Base-by-base conservation (phyloP, 2,888 invertebrate species). In the Oligia strigilis region DNA sequence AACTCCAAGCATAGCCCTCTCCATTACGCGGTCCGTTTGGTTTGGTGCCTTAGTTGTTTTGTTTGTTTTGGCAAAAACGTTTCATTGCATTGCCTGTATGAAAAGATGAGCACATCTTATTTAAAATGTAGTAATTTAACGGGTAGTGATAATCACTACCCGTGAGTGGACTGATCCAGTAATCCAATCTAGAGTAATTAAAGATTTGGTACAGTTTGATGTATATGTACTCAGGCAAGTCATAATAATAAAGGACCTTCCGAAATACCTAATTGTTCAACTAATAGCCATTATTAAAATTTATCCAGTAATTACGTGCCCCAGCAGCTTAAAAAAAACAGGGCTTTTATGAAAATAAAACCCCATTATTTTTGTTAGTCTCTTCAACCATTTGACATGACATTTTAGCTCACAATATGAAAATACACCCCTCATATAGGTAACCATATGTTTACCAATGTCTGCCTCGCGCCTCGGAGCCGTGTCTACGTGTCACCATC, bases 401-500 rank as follows among this genome's bases (percentile, higher is more conserved):
- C 19, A 75, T 52, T 58, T 46, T 46, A 4, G n/a, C n/a, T 72
- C 43, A 23, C 46, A 55, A 11, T 76, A 52, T 19, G 9, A 64
- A 60, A 58, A 58, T n/a, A 43, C 43, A 66, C 49, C 64, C 55
- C 46, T 71, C 55, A 19, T 67, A n/a, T 49, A 23, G 36, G 29
- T 49, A 60, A 69, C 72, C 73, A 72, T 62, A 74, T 72, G 65
- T 66, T 79, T 62, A 75, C 36, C 36, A 40, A 49, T 72, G 72
- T 78, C 62, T 69, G 55, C 13, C 60, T 62, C 17, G n/a, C 0
- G 55, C 13, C 60, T 62, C 17, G n/a, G 1, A 75, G 66, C 60
- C 78, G 78, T 83, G 78, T 66, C 78, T 77, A 71, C 80, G 81
- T 86, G 84, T 84, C 84, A 80, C 85, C 87, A 72, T 77, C 55